Percentiles rank a stretch among this genome's conserved stretches.
phyloP scores from a whole-genome alignment of 2,888 invertebrate species.

The Cistogaster globosa region DNA sequence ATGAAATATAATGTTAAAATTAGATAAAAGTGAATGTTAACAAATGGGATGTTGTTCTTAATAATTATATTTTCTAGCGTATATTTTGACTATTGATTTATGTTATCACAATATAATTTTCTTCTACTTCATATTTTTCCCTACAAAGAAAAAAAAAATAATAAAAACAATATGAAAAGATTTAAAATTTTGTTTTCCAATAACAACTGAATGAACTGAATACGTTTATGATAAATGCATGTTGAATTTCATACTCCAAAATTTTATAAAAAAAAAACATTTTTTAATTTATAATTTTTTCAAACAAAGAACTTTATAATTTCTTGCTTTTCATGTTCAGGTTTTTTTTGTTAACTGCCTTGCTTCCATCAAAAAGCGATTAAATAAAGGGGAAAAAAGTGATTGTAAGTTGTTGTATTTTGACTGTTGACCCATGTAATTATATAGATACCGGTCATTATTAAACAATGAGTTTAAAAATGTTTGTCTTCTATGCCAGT shows the following conservation, averaged over 20 bases:
- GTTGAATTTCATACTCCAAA: not conserved
- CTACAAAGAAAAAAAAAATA: no score
- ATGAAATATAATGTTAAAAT: no score
- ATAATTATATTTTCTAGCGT: slow-evolving; percentile 49
- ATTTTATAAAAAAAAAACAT: no score
- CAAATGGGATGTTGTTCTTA: not conserved
- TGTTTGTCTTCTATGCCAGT: not conserved
- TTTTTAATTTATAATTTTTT: no score
- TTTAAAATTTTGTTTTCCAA: no score
- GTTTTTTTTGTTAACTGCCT: slow-evolving; percentile 6
- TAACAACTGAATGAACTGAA: no score
- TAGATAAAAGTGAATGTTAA: no score
- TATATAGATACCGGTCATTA: not conserved
- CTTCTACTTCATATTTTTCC: no score
- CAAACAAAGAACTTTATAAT: not conserved
- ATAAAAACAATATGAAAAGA: no score
- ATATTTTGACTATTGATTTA: no score
- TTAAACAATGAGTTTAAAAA: not conserved
- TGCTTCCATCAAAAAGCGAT: slow-evolving; percentile 29
- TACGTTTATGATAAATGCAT: not conserved
- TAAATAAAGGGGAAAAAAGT: not conserved
- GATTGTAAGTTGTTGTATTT: not conserved
- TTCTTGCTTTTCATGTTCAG: not conserved
- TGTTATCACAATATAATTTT: no score
- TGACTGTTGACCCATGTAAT: not conserved